Evolutionary conservation across 2,797 vertebrate genomes (phyloP), one percentile per base, ranked within the genome.

Genomic region (Fistularia tabacaria): DNA sequence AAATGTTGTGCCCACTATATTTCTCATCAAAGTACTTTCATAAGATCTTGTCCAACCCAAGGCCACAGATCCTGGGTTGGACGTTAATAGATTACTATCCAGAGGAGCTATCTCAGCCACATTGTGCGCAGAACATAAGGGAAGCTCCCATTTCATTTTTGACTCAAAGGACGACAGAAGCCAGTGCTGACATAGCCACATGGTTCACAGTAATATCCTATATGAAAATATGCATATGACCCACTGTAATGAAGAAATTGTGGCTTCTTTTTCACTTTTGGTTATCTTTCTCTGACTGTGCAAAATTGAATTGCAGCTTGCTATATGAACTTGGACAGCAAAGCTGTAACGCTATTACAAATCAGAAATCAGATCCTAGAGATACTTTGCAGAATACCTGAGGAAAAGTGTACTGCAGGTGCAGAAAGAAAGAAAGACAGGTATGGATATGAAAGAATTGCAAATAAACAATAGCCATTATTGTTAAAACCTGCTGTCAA

Each of bases 11-110:
- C 51, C 38, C 52, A 69, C 46, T 60, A 66, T 52, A 40, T 58
- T 51, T 70, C 74, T 63, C 54, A 64, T 54, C 50, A 62, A 54
- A 60, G 49, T 14, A 54, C 59, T 81, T 76, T 70, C 46, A 39
- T 49, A 77, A 67, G 62, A 51, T 60, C 58, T 61, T 67, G 66
- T 77, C 76, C 59, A 72, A 73, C 74, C 66, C 67, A 77, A 79
- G 65, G 73, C 70, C 59, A 38, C 8, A 49, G 57, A 59, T 53
- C 13, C 55, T 50, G 43, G 47, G 69, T 50, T 69, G 57, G 69
- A 56, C 36, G 49, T 7, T 48, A 40, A 25, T 25, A 25, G 25
- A 5, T 25, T 25, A 5, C 25, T 25, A 25, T 25, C 25, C 25
- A 25, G 25, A 25, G 25, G 25, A 25, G 5, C 25, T 25, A n/a